Evolutionary conservation across 2,113 vertebrate species (phyloP), one percentile per base, ranked within the genome.

Genomic region (Arizona elegans): DNA sequence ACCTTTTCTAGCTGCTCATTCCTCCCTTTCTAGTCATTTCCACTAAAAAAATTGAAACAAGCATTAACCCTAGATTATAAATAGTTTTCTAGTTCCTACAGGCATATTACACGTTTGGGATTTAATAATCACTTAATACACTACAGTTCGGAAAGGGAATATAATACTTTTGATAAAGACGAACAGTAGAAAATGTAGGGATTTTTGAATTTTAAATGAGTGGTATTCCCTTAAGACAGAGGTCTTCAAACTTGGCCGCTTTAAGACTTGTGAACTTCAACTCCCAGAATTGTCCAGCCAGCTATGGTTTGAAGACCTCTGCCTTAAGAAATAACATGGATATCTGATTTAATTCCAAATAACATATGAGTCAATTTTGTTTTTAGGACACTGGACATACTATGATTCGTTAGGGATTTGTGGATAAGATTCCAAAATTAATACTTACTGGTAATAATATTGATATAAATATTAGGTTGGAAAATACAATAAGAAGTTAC

Each of bases 51-150:
- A 59, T 1, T 75, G 92, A 0, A 54, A 29, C 54, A 6, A 92
- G 3, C 1, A 47, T 95, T 91, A 93, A 65, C 1, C 47, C 0
- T 43, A 43, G 53, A 2, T 87, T 94, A 26, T 50, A 13, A 94
- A 90, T 38, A 33, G 4, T 23, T 23, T 0, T 38, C 7, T 33
- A 93, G 92, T 86, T 54, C 90, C 12, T 5, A 91, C 1, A 8
- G 0, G 29, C 81, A 52, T 89, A 3, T 91, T 90, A 50, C 85
- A 90, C 1, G 92, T 95, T 93, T 8, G 12, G n/a, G 15, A 9
- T 87, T 86, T 95, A 93, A 59, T 52, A 92, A 9, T 1, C 11
- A 62, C 91, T 95, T 95, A 81, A 21, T 91, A 90, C 53, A 13
- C 91, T n/a, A 90, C 56, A 58, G 62, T 91, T 88, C 54, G 38